These are phyloP conservation scores for Pollenia amentaria DNA, from an alignment of 2,888 invertebrate species.

Conservation along the genomic window DNA sequence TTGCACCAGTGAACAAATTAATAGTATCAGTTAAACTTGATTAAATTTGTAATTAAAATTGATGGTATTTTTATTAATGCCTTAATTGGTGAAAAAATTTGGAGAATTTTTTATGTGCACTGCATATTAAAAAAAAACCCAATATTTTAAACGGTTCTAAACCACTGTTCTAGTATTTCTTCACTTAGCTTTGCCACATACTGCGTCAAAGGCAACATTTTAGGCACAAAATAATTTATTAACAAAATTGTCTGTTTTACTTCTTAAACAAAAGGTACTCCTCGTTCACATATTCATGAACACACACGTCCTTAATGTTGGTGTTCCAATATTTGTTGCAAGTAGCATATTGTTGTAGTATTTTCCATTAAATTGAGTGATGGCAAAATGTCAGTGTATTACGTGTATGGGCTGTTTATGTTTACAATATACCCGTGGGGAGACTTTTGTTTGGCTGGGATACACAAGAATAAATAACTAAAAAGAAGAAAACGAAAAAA, in stretches of 20 bases:
- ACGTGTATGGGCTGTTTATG: conserved; percentile 14
- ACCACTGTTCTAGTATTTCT: conserved; percentile 40
- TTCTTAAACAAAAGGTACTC: conserved; percentile 18
- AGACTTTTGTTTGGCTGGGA: conserved; percentile 48
- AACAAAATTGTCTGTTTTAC: conserved; percentile 23
- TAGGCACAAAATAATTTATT: conserved; percentile 52
- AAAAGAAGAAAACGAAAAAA: background rate
- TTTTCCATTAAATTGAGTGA: conserved; percentile 65
- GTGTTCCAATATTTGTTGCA: conserved; percentile 24
- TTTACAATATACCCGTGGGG: conserved; percentile 62
- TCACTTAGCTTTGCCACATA: conserved; percentile 15
- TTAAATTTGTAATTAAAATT: no score
- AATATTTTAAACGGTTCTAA: background rate
- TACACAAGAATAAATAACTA: background rate
- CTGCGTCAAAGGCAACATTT: conserved; percentile 45
- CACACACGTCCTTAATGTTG: conserved; percentile 22
- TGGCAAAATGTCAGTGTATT: conserved; percentile 49
- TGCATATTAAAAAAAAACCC: no score
- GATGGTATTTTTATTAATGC: no score
- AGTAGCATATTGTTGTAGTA: conserved; percentile 38
- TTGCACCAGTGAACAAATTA: no score
- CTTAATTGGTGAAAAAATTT: no score
- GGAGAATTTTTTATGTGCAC: no score
- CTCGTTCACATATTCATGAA: background rate
- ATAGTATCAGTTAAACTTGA: no score